Evolutionary conservation across 2,113 vertebrate genomes (phyloP).

Genomic region (Cynopterus brachyotis): DNA sequence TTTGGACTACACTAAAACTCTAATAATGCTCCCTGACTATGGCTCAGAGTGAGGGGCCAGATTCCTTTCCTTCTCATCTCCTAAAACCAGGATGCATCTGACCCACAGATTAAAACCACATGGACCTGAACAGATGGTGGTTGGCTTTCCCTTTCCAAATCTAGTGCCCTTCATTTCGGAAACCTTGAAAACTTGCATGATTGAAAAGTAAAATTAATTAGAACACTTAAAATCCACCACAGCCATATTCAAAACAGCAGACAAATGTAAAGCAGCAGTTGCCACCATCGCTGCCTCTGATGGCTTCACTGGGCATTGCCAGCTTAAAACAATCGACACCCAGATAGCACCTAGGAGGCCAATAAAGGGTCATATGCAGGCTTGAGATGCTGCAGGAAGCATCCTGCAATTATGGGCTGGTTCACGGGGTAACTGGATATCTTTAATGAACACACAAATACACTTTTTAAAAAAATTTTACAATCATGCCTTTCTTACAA

Average conservation of each 20-base stretch:
- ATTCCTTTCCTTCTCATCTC: background rate
- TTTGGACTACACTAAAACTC: background rate
- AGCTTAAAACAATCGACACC: background rate
- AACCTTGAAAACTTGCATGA: background rate
- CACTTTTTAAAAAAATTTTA: background rate
- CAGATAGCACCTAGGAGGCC: background rate
- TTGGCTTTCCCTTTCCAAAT: background rate
- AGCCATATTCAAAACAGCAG: slow-evolving; percentile 41
- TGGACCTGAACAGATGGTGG: background rate
- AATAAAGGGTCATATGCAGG: background rate
- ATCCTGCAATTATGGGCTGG: rapidly evolving
- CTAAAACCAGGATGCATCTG: background rate
- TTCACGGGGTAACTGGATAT: background rate
- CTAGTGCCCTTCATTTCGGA: slow-evolving; percentile 3
- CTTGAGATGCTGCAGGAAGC: background rate
- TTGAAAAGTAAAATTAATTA: slow-evolving; percentile 65
- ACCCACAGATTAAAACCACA: background rate
- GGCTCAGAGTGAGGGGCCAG: background rate
- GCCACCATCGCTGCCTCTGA: background rate
- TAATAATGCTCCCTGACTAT: background rate
- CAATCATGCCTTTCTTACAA: slow-evolving; percentile 17
- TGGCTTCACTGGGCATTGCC: background rate
- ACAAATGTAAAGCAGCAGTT: background rate
- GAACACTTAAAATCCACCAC: slow-evolving; percentile 49
- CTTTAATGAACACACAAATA: slow-evolving; percentile 41